phyloP scores from a whole-genome alignment of 2,113 vertebrate species.

The Lophochroa leadbeateri region DNA sequence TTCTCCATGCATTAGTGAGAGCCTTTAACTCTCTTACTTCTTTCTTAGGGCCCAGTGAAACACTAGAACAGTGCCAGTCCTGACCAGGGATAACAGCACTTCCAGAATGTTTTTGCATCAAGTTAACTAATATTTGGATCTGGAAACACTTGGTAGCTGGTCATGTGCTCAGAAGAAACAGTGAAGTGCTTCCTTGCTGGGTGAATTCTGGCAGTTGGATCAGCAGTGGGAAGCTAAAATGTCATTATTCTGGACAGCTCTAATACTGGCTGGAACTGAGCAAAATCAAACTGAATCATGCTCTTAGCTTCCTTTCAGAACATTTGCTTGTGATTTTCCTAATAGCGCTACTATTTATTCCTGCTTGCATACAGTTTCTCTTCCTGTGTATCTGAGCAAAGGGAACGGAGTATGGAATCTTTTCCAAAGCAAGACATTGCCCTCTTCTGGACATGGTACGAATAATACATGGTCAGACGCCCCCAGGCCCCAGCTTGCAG shows the following conservation, averaged over 20 bases:
- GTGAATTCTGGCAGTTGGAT: not conserved
- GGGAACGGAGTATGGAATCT: not conserved
- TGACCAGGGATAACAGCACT: not conserved
- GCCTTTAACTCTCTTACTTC: not conserved
- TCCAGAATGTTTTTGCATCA: not conserved
- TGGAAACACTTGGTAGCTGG: not conserved
- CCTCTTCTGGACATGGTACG: constrained; percentile 38
- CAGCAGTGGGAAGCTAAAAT: not conserved
- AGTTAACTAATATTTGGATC: not conserved
- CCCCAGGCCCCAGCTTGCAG: not conserved
- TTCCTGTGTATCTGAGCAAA: not conserved
- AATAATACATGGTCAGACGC: not conserved
- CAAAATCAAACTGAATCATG: not conserved
- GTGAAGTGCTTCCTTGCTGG: not conserved
- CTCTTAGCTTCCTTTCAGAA: not conserved
- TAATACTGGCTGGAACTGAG: not conserved
- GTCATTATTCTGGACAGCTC: not conserved
- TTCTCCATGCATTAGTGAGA: not conserved
- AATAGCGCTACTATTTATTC: not conserved
- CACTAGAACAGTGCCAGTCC: accelerated
- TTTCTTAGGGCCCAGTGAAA: not conserved
- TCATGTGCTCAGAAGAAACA: not conserved
- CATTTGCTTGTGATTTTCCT: not conserved
- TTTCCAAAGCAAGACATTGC: constrained; percentile 56
- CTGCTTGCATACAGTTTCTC: not conserved